Evolutionary conservation across 1,140 invertebrate genomes (phyloP).

Genomic region (Chelonus insularis): DNA sequence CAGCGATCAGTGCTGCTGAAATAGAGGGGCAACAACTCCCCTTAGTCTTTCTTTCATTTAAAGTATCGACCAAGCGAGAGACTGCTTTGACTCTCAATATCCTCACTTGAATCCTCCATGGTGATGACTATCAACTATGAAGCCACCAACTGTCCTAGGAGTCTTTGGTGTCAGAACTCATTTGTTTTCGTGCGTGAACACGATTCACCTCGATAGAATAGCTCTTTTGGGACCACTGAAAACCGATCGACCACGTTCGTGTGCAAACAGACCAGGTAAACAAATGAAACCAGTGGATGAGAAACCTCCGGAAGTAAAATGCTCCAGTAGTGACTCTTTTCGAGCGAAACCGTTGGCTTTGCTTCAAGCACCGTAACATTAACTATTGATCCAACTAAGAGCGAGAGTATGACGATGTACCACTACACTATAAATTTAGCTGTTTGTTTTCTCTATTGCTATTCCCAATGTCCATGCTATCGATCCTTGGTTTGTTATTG

Average conservation of each 20-base stretch:
- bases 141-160: background rate
- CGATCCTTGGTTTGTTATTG: too few relatives aligned
- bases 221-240: slow-evolving; percentile 6
- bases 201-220: slow-evolving; percentile 2
- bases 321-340: slow-evolving; percentile 7
- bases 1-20: background rate
- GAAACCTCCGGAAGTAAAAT: slow-evolving; percentile 10
- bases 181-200: slow-evolving; percentile 11
- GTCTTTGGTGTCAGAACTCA: background rate
- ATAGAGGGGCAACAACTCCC: slow-evolving; percentile 23
- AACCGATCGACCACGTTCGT: background rate
- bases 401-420: slow-evolving; percentile 1
- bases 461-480: background rate
- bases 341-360: background rate
- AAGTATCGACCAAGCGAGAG: too few relatives aligned
- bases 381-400: slow-evolving; percentile 26
- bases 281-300: slow-evolving; percentile 13
- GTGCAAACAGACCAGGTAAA: slow-evolving; percentile 6
- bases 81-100: background rate
- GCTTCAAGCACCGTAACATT: slow-evolving; percentile 23
- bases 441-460: background rate
- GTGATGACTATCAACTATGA: background rate
- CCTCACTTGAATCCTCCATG: background rate
- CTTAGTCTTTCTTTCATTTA: background rate
- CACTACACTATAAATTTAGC: background rate